Conservation (phyloP, 2,888 invertebrate species). For the Auanema freiburgensis region DNA sequence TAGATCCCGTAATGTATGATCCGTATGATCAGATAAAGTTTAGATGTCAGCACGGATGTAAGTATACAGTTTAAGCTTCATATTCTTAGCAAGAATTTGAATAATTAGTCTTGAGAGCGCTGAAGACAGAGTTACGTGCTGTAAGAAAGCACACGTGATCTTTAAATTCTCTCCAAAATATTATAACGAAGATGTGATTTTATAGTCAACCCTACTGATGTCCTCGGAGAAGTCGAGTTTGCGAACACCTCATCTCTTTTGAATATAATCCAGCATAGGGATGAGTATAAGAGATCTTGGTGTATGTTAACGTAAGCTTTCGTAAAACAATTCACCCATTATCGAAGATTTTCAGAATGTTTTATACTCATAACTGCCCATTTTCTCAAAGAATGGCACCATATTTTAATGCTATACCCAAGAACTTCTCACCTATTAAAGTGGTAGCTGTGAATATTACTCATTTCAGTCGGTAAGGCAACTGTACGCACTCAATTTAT, state of each 20-base stretch:
- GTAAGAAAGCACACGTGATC: no score
- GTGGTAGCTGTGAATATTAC: conserved; percentile 83
- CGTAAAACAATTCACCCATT: no score
- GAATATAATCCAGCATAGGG: conserved; percentile 21
- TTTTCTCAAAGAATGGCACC: conserved; percentile 88
- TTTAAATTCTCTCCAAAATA: no score
- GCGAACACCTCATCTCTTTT: conserved; percentile 20
- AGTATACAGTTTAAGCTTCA: neutral
- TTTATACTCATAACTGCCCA: conserved; percentile 85
- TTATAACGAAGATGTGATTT: no score
- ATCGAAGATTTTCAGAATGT: conserved; percentile 65
- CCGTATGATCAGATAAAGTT: conserved; percentile 7
- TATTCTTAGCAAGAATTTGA: no score
- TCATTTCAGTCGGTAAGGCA: conserved; percentile 74
- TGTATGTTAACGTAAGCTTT: conserved; percentile 29
- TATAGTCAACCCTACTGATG: no score
- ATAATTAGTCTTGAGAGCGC: no score
- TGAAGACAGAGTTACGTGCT: no score
- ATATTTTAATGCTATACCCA: conserved; percentile 84
- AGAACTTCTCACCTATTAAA: conserved; percentile 82
- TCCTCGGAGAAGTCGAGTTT: no score
- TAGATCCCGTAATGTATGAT: conserved; percentile 12
- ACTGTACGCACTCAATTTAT: neutral
- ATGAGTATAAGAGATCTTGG: conserved; percentile 22
- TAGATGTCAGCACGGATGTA: conserved; percentile 12